Conservation (phyloP, 2,113 vertebrate species). For the Gymnocephalus cernua region DNA sequence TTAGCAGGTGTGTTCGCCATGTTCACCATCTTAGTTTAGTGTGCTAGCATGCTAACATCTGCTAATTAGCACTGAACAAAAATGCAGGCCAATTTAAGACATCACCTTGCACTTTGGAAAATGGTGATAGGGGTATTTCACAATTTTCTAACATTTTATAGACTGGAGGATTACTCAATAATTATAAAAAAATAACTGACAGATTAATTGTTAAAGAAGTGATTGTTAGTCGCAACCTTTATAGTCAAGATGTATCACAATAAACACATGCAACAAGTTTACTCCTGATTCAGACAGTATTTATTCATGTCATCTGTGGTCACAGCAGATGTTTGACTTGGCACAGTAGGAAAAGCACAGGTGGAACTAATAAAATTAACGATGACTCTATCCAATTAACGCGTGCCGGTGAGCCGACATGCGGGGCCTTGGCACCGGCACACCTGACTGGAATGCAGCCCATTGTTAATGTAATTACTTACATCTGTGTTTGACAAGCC, state of each 20-base stretch:
- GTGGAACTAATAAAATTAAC: constrained; percentile 36
- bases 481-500: constrained; percentile 44
- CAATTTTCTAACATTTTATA: neutral
- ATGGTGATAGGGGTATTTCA: neutral
- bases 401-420: neutral
- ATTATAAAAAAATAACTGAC: neutral
- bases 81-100: neutral
- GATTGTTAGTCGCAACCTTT: neutral
- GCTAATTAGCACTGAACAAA: neutral
- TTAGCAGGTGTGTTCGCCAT: neutral
- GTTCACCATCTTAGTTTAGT: neutral
- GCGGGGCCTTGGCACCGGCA: neutral
- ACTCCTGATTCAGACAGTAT: neutral
- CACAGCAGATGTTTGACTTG: constrained; percentile 19
- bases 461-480: constrained; percentile 48
- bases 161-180: neutral
- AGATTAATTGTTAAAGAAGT: neutral
- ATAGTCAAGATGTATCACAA: neutral
- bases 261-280: neutral
- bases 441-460: constrained; percentile 32
- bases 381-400: constrained; percentile 18
- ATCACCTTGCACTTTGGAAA: neutral
- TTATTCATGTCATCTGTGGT: neutral
- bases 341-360: constrained; percentile 21
- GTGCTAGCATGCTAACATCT: neutral